Evolutionary conservation across 2,888 invertebrate species (phyloP).

Genomic region (Pandemis cinnamomeana): DNA sequence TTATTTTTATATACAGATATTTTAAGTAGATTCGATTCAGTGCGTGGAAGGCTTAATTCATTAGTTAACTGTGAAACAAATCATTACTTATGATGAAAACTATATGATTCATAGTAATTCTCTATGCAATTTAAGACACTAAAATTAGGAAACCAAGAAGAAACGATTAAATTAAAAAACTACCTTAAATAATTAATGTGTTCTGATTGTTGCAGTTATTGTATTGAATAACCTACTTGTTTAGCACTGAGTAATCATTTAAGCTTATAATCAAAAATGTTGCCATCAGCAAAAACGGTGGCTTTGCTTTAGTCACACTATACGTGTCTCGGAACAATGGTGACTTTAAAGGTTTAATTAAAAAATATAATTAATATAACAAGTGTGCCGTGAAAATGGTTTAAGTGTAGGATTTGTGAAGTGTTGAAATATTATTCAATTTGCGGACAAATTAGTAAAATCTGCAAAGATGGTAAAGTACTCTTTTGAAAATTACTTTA

Average conservation of each 20-base stretch:
- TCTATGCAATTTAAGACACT: too few species aligned
- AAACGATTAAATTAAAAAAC: background rate
- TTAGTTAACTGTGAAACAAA: too few species aligned
- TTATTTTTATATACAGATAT: too few species aligned
- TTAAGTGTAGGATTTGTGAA: conserved; percentile 18
- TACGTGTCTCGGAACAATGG: conserved; percentile 34
- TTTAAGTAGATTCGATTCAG: too few species aligned
- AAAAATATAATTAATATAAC: background rate
- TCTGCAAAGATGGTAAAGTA: conserved; percentile 9
- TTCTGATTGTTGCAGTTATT: conserved; percentile 21
- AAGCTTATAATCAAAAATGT: conserved; percentile 52
- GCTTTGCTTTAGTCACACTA: conserved; percentile 50
- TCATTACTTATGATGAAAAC: too few species aligned
- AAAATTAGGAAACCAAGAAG: too few species aligned
- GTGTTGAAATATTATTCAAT: background rate
- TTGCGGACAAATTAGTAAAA: background rate
- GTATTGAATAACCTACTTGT: conserved; percentile 44
- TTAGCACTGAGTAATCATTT: conserved; percentile 49
- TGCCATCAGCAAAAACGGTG: conserved; percentile 57
- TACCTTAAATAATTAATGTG: background rate
- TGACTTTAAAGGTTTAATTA: conserved; percentile 17
- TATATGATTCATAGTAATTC: too few species aligned
- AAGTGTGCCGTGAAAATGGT: conserved; percentile 21
- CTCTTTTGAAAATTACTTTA: too few species aligned
- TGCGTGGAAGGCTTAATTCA: too few species aligned